Conservation (phyloP, 2,888 invertebrate species). For the Aphodius granarius region DNA sequence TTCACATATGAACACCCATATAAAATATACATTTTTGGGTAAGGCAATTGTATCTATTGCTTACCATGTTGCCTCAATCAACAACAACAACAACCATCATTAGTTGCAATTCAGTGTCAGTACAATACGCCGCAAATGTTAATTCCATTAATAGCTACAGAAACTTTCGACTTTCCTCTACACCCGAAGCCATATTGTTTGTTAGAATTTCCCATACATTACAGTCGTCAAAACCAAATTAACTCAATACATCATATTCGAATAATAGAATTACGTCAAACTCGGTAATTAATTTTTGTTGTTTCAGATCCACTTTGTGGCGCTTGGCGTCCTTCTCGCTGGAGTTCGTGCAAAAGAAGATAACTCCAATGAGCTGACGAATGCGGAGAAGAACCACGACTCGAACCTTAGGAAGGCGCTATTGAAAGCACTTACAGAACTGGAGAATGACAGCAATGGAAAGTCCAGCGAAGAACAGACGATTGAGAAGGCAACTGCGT, state of each 20-base stretch:
- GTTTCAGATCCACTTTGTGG: slow-evolving; percentile 21
- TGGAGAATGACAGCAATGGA: slow-evolving; percentile 64
- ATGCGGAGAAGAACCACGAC: slow-evolving; percentile 67
- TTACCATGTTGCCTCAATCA: neutral
- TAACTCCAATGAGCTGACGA: slow-evolving; percentile 50
- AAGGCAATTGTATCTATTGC: neutral
- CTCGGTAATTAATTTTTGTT: neutral
- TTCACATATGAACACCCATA: neutral
- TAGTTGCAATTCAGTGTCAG: neutral
- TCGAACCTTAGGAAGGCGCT: slow-evolving; percentile 75
- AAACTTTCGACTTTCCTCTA: neutral
- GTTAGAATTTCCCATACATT: neutral
- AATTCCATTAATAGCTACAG: neutral
- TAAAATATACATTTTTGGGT: neutral
- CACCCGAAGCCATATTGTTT: neutral
- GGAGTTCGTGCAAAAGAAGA: slow-evolving; percentile 41
- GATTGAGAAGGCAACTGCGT: slow-evolving; percentile 55
- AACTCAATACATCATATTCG: neutral
- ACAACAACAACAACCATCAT: neutral
- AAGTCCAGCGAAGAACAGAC: slow-evolving; percentile 37
- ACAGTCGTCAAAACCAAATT: neutral
- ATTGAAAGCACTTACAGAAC: slow-evolving; percentile 73
- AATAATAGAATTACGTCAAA: neutral
- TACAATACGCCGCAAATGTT: neutral
- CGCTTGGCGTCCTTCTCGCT: neutral